Conservation (phyloP, 2,797 vertebrate species). For the Hypotaenidia okinawae region DNA sequence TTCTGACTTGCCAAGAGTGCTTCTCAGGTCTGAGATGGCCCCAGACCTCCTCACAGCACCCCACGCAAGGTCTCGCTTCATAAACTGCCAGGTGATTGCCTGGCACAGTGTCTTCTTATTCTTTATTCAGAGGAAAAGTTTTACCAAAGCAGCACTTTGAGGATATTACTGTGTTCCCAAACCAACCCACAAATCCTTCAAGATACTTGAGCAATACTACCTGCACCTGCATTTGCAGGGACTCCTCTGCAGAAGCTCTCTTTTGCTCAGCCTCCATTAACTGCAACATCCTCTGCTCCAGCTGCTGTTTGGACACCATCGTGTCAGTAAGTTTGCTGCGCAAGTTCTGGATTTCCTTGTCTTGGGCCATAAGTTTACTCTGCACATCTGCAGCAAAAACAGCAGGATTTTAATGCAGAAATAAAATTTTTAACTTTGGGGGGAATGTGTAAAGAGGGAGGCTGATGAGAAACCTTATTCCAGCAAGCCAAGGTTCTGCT, state of each 20-base stretch:
- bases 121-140: not conserved
- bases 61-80: not conserved
- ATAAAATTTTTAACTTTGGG: not conserved
- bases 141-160: not conserved
- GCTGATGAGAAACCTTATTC: not conserved
- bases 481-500: not conserved
- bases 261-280: constrained; percentile 91
- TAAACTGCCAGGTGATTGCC: not conserved
- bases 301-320: constrained; percentile 91
- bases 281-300: constrained; percentile 92
- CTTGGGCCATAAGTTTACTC: constrained; percentile 87
- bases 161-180: not conserved
- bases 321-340: constrained; percentile 92
- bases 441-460: not conserved
- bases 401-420: constrained; percentile 44
- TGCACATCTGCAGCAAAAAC: constrained; percentile 86
- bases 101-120: not conserved
- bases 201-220: constrained; percentile 51
- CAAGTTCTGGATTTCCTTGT: constrained; percentile 94
- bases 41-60: not conserved
- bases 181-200: not conserved
- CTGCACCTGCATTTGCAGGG: constrained; percentile 88
- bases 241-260: constrained; percentile 85
- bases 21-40: not conserved
- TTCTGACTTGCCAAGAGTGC: not conserved